Evolutionary conservation across 2,888 invertebrate genomes (phyloP).

Genomic region (Rosalia funebris): DNA sequence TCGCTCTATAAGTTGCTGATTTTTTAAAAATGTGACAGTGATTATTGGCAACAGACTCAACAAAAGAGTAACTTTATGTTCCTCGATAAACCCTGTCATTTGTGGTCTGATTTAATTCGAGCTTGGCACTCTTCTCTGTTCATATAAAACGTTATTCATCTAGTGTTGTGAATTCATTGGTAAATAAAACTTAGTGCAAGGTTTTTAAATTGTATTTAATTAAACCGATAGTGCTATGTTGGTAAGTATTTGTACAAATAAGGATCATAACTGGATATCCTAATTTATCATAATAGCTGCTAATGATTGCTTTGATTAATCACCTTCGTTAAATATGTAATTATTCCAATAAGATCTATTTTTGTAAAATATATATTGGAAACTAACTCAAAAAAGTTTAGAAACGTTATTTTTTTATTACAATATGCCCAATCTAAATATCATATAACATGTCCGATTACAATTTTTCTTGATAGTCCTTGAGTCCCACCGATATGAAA

Average conservation of each 20-base stretch:
- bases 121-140: background rate
- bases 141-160: too few species aligned
- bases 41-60: constrained; percentile 36
- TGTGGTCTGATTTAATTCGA: background rate
- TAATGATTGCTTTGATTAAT: constrained; percentile 15
- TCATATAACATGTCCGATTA: too few species aligned
- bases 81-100: background rate
- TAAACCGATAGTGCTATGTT: constrained; percentile 13
- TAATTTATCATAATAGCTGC: constrained; percentile 10
- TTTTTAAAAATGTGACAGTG: constrained; percentile 27
- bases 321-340: too few species aligned
- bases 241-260: constrained; percentile 19
- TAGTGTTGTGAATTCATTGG: too few species aligned
- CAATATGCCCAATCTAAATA: too few species aligned
- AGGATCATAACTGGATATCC: background rate
- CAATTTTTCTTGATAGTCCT: too few species aligned
- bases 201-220: constrained; percentile 11
- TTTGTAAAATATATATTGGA: too few species aligned
- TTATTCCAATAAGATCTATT: too few species aligned
- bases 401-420: too few species aligned
- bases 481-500: too few species aligned
- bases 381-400: too few species aligned
- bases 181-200: constrained; percentile 33
- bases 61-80: too few species aligned
- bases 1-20: constrained; percentile 3